Percentiles rank a stretch among this genome's conserved stretches.
Evolutionary conservation across 1,140 invertebrate genomes (phyloP).

Genomic region (Papilio aristodemus): DNA sequence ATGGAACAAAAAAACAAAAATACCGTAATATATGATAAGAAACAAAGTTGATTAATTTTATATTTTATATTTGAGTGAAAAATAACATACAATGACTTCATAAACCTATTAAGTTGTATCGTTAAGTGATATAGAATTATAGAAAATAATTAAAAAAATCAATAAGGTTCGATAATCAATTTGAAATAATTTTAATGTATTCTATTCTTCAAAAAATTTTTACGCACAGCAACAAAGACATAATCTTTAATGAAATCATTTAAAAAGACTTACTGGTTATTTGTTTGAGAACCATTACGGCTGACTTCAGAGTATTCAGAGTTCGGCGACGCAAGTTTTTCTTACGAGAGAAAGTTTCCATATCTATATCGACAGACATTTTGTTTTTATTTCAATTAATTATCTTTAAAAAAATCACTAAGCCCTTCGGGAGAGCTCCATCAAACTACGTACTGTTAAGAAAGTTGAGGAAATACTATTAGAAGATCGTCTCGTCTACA

Average conservation of each 20-base stretch:
- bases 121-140: no score
- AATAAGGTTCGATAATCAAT: no score
- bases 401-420: no score
- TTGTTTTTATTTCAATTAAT: slow-evolving; percentile 26
- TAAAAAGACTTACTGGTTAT: slow-evolving; percentile 64
- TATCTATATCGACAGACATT: slow-evolving; percentile 73
- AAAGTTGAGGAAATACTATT: slow-evolving; percentile 33
- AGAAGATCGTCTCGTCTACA: slow-evolving; percentile 26
- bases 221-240: no score
- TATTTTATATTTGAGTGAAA: no score
- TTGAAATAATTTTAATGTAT: no score
- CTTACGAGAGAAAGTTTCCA: slow-evolving; percentile 69
- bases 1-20: no score
- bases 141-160: no score
- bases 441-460: slow-evolving; percentile 24
- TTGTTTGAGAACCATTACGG: slow-evolving; percentile 69
- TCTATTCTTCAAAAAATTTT: no score
- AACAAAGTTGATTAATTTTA: no score
- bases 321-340: slow-evolving; percentile 70
- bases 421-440: not conserved
- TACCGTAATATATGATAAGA: not conserved
- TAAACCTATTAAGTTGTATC: no score
- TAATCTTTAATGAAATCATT: not conserved
- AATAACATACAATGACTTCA: no score
- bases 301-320: slow-evolving; percentile 68